Conservation (phyloP, 1,140 invertebrate species). For the Ceratina japonica region DNA sequence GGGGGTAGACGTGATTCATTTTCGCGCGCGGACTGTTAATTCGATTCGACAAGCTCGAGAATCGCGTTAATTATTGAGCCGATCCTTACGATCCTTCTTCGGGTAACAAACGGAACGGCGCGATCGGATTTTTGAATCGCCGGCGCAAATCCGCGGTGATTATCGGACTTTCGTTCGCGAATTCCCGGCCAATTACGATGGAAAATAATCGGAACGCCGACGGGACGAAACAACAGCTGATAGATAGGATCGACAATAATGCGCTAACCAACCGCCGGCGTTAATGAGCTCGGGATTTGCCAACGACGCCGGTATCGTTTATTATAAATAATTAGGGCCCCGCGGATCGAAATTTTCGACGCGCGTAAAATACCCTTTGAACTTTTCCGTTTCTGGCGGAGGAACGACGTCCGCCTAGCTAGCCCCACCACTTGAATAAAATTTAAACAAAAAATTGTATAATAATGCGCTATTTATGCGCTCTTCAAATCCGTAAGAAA, state of each 20-base stretch:
- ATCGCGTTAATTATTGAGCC: not conserved
- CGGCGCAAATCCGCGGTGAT: not conserved
- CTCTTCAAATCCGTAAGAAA: too few species aligned
- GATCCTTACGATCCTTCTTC: not conserved
- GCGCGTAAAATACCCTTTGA: too few species aligned
- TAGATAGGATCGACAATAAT: not conserved
- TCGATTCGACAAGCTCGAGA: not conserved
- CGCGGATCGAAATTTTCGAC: too few species aligned
- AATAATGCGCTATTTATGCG: too few species aligned
- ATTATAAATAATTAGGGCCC: not conserved
- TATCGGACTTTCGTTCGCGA: conserved; percentile 4
- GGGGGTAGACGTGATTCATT: not conserved
- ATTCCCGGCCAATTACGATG: conserved; percentile 1
- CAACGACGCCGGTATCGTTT: not conserved
- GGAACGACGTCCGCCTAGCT: too few species aligned
- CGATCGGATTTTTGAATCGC: not conserved
- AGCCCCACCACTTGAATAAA: too few species aligned
- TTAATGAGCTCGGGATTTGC: conserved; percentile 20
- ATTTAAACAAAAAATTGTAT: too few species aligned
- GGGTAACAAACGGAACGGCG: not conserved
- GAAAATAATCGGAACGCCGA: not conserved
- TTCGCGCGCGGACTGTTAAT: not conserved
- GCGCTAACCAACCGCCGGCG: conserved; percentile 1
- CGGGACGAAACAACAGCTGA: not conserved
- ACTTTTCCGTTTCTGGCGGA: too few species aligned